Evolutionary conservation across 1,140 invertebrate species (phyloP), one percentile per base, ranked within the genome.

Genomic region (Sweltsa coloradensis): DNA sequence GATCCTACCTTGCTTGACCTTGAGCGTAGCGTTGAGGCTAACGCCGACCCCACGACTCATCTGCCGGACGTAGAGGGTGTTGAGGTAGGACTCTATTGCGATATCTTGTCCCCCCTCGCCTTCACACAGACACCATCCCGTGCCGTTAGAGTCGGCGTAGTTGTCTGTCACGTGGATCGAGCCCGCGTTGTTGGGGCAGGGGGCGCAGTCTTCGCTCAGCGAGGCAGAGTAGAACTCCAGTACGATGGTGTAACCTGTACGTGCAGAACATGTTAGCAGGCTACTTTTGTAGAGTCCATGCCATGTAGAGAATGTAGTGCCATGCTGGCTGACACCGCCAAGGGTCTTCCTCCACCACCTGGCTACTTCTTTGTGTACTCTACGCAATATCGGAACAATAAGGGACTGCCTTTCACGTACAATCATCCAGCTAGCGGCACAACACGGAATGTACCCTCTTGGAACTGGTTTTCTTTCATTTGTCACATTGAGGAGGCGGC

Each of bases 111-210:
- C 53, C n/a, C 51, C 45, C n/a, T 50, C 46, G n/a, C n/a, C 59
- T 51, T 72, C 66, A 51, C 79, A 81, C 2, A 83, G 63, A 3
- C 68, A 68, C 77, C 78, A 80, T 29, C 66, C 62, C 0, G 77
- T 79, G 11, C 78, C 78, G 60, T 81, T 80, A 41, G 64, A 63
- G 49, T 78, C 78, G 0, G 75, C 74, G 57, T 81, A 81, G 47
- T 71, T 77, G 59, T 83, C 79, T 46, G 65, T 69, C 11, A 78
- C 69, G 63, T 77, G 72, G n/a, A 78, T 65, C 47, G 67, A 58
- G 0, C 69, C 67, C 18, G 57, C 59, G 1, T 60, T 61, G 1
- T 67, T 60, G 5, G 60, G 64, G 41, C 61, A 66, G n/a, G 16
- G 34, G 14, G 49, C 42, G 34, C 41, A 9, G 1, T 48, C n/a